Evolutionary conservation across 2,797 vertebrate species (phyloP).

Genomic region (Margarornis squamiger): DNA sequence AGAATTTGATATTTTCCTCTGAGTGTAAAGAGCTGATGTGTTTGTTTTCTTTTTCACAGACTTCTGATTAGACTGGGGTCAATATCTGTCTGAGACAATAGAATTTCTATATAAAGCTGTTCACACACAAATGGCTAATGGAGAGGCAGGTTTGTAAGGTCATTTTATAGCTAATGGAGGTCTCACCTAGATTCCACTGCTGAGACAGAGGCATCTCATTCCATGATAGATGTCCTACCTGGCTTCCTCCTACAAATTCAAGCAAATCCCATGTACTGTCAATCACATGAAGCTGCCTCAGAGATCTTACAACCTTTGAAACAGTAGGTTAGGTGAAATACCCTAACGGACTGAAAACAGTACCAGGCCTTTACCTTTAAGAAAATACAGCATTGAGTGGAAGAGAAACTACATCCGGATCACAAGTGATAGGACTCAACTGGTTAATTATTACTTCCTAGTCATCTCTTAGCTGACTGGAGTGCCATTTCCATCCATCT

Average conservation of each 20-base stretch:
- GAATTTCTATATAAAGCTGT: background rate
- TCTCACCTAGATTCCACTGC: background rate
- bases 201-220: background rate
- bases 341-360: background rate
- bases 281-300: background rate
- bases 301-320: background rate
- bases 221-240: background rate
- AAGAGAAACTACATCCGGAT: background rate
- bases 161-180: background rate
- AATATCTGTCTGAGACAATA: background rate
- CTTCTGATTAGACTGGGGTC: background rate
- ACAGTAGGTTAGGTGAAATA: background rate
- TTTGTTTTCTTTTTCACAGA: background rate
- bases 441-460: background rate
- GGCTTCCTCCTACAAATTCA: background rate
- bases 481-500: background rate
- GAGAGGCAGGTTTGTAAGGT: background rate
- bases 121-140: background rate
- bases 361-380: background rate
- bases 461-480: background rate
- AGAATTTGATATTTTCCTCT: background rate
- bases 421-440: background rate
- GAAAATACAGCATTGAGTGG: background rate
- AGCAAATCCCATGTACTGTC: background rate
- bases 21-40: background rate